Evolutionary conservation across 2,113 vertebrate genomes (phyloP), one percentile per base, ranked within the genome.

Genomic region (Pholis gunnellus): DNA sequence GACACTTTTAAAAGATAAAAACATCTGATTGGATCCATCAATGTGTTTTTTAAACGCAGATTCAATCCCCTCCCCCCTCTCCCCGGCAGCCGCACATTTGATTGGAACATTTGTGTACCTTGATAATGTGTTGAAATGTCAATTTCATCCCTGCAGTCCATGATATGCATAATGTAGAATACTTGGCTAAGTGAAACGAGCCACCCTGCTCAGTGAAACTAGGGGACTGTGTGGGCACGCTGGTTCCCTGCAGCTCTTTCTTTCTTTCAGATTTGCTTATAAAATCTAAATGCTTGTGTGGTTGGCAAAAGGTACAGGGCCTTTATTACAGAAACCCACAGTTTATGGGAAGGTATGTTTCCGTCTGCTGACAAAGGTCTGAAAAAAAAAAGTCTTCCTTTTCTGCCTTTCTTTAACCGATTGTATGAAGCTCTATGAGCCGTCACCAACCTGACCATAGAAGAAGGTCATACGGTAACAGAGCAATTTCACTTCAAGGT

Each of bases 1-100:
- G 88, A 81, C 67, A 61, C 72, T 72, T 84, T 78, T 72, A 61
- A 79, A 84, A 85, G 68, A 91, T 81, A 86, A 83, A 85, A 71
- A 82, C 72, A 84, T 78, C 77, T 86, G 87, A 93, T 91, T 90
- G 80, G 85, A 77, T 90, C 83, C 60, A 79, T 91, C 83, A 73
- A 22, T 56, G 40, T 73, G 61, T 74, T 73, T 74, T 73, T 89
- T 75, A 60, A 82, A 80, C 52, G 22, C 48, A 69, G 72, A 31
- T 59, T 64, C 65, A 38, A 31, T 52, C 22, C 46, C 14, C 44
- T 10, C 38, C 15, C 46, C 46, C 18, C 13, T 6, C 68, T 76
- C 54, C 67, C 64, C 36, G 1, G 44, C 40, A 40, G 46, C 9
- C 56, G 78, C 1, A 3, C 25, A 15, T 74, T 77, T 72, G 68